A percentile compares a stretch with the other conserved stretches of the same genome.
These are phyloP conservation scores for Percopsis transmontana DNA, from an alignment of 2,113 vertebrate species.

Conservation along the genomic window DNA sequence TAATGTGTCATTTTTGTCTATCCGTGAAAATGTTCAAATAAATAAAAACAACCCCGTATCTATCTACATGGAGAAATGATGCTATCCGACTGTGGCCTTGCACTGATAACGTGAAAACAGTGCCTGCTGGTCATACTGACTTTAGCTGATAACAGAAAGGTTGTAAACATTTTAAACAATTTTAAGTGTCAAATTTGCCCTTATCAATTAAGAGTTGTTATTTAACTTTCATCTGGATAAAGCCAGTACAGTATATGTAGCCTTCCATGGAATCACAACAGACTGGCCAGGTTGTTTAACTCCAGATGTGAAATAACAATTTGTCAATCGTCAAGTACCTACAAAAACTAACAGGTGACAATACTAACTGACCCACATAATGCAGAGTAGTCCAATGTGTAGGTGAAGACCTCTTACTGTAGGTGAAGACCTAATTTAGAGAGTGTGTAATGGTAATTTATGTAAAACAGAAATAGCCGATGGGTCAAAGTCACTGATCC, in stretches of 20 bases:
- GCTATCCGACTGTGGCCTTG: constrained; percentile 30
- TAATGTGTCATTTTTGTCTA: constrained; percentile 45
- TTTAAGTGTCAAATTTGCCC: too few relatives aligned
- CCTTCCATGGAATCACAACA: too few relatives aligned
- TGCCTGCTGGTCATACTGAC: not conserved
- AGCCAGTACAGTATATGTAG: too few relatives aligned
- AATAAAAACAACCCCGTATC: constrained; percentile 14
- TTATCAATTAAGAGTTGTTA: too few relatives aligned
- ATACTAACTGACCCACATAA: not conserved
- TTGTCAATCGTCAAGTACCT: too few relatives aligned
- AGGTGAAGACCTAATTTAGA: not conserved
- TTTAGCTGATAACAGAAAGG: not conserved
- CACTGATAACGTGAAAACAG: not conserved
- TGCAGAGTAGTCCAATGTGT: not conserved
- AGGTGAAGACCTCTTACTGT: not conserved
- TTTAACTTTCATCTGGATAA: too few relatives aligned
- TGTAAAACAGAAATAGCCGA: not conserved
- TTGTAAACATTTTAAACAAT: not conserved
- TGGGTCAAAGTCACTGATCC: constrained; percentile 1
- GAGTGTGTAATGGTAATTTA: constrained; percentile 1
- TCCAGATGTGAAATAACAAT: too few relatives aligned
- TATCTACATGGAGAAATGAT: constrained; percentile 27
- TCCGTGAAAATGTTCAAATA: constrained; percentile 50
- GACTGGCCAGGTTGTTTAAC: too few relatives aligned
- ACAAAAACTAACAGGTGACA: not conserved